Evolutionary conservation across 2,888 invertebrate genomes (phyloP).

Genomic region (Scaptomyza reducta): DNA sequence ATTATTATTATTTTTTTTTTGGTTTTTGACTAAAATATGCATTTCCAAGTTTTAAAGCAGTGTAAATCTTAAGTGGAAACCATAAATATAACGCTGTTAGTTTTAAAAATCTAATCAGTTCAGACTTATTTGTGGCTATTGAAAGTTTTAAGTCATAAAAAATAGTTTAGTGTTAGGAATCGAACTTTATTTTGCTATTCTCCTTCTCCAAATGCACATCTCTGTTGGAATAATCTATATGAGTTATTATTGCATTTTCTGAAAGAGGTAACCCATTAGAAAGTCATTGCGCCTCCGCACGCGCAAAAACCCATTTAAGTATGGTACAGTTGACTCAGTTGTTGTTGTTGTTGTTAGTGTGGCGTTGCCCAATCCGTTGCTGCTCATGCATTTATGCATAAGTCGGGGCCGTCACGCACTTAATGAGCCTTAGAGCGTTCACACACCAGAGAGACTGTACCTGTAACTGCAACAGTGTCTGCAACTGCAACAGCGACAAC

Average conservation of each 20-base stretch:
- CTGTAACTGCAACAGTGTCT: slow-evolving; percentile 50
- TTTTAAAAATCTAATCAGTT: too few relatives aligned
- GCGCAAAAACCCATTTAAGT: slow-evolving; percentile 13
- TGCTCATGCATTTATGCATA: slow-evolving; percentile 74
- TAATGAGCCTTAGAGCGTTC: slow-evolving; percentile 59
- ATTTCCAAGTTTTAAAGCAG: too few relatives aligned
- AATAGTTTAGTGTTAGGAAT: too few relatives aligned
- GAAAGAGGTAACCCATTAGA: slow-evolving; percentile 20
- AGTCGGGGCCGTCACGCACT: slow-evolving; percentile 73
- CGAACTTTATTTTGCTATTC: too few relatives aligned
- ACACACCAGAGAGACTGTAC: not conserved
- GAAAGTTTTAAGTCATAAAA: too few relatives aligned
- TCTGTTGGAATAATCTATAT: too few relatives aligned
- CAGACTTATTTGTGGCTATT: too few relatives aligned
- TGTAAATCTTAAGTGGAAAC: too few relatives aligned
- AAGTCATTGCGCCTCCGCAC: slow-evolving; percentile 34
- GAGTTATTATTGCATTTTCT: not conserved
- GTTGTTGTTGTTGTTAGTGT: slow-evolving; percentile 9
- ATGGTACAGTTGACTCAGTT: slow-evolving; percentile 51
- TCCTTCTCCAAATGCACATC: too few relatives aligned
- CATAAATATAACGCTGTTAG: too few relatives aligned
- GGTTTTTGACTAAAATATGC: too few relatives aligned
- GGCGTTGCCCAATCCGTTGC: slow-evolving; percentile 22
- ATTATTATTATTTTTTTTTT: too few relatives aligned
- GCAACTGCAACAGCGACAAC: slow-evolving; percentile 59